Evolutionary conservation across 1,140 invertebrate genomes (phyloP).

Genomic region (Aphidius gifuensis): DNA sequence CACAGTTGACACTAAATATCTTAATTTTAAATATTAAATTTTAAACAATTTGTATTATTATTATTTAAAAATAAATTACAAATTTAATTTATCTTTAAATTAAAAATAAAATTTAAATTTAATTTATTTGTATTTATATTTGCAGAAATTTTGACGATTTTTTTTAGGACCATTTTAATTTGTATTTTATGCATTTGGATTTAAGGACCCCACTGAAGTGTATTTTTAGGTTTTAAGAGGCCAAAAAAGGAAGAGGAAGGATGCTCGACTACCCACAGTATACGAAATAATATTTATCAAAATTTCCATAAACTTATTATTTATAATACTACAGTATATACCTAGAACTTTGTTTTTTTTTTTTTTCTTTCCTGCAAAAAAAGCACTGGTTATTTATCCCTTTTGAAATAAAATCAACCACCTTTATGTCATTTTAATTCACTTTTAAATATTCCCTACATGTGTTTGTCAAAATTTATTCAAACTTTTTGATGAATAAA

Average conservation of each 20-base stretch:
- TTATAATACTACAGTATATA: no score
- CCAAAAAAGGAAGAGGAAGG: conserved; percentile 24
- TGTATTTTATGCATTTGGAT: no score
- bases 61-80: no score
- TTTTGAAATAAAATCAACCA: neutral
- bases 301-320: no score
- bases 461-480: neutral
- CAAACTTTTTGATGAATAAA: no score
- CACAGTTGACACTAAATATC: conserved; percentile 4
- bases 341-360: conserved; percentile 14
- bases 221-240: neutral
- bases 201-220: conserved; percentile 5
- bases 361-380: conserved; percentile 15
- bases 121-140: no score
- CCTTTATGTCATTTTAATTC: conserved; percentile 12
- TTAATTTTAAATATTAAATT: neutral
- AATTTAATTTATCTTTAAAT: neutral
- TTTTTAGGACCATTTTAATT: no score
- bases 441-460: neutral
- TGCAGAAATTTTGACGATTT: no score
- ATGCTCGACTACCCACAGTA: conserved; percentile 23
- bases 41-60: no score
- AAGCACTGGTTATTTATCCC: conserved; percentile 1
- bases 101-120: neutral
- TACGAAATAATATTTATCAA: no score